Evolutionary conservation across 2,113 vertebrate genomes (phyloP).

Genomic region (Pollimyrus isidori): DNA sequence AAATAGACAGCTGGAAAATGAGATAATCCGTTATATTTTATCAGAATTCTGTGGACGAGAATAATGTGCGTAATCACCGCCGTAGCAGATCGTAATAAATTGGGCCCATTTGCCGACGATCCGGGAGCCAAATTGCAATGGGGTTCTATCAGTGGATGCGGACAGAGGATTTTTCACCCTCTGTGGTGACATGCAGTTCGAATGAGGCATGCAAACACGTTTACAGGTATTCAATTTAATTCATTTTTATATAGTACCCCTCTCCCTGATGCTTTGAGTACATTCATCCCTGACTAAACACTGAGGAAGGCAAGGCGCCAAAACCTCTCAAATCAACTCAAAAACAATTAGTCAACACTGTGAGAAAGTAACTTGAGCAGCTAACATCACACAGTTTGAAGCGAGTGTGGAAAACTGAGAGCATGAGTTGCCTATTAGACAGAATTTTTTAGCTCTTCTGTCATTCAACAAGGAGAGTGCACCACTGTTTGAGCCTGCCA

Average conservation of each 20-base stretch:
- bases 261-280: not conserved
- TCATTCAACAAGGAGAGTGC: not conserved
- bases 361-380: not conserved
- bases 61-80: not conserved
- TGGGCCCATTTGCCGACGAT: constrained; percentile 3
- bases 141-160: not conserved
- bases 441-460: not conserved
- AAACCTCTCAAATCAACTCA: not conserved
- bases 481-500: not conserved
- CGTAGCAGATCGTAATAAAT: not conserved
- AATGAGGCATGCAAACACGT: not conserved
- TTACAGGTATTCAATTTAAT: not conserved
- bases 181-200: not conserved
- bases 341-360: not conserved
- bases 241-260: not conserved
- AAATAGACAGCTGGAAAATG: constrained; percentile 16
- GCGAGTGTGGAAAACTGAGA: not conserved
- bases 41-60: not conserved
- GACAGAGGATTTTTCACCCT: not conserved
- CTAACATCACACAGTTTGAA: not conserved
- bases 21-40: constrained; percentile 17
- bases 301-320: not conserved
- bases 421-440: not conserved
- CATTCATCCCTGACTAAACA: not conserved
- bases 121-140: not conserved